Percentiles rank a stretch among this genome's conserved stretches.
These are phyloP conservation scores for Scartelaos histophorus DNA, from an alignment of 2,113 vertebrate species.

Conservation along the genomic window DNA sequence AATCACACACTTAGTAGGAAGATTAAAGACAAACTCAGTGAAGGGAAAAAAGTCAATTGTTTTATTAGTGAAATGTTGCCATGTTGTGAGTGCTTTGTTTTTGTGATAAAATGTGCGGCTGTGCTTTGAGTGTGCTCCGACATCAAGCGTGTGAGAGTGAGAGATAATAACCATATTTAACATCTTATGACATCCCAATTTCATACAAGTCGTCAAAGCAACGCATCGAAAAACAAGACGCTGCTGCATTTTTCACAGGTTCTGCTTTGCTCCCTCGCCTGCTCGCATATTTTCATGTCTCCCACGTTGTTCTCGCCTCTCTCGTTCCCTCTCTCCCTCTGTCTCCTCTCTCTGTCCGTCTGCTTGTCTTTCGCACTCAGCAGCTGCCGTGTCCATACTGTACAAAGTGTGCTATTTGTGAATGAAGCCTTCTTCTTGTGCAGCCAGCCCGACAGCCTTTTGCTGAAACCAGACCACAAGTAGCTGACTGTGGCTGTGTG, in stretches of 20 bases:
- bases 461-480: slow-evolving; percentile 61
- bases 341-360: slow-evolving; percentile 72
- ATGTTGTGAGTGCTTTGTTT: slow-evolving; percentile 33
- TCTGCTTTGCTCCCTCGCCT: slow-evolving; percentile 70
- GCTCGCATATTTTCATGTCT: slow-evolving; percentile 73
- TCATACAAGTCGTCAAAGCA: slow-evolving; percentile 74
- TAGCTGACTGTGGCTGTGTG: slow-evolving; percentile 61
- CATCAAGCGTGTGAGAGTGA: slow-evolving; percentile 30
- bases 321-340: slow-evolving; percentile 52
- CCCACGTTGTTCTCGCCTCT: slow-evolving; percentile 69
- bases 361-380: slow-evolving; percentile 76
- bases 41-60: slow-evolving; percentile 28
- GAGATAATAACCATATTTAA: slow-evolving; percentile 76
- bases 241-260: slow-evolving; percentile 77
- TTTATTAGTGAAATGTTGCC: slow-evolving; percentile 41
- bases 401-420: slow-evolving; percentile 76
- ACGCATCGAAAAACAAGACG: slow-evolving; percentile 62
- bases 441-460: slow-evolving; percentile 59
- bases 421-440: slow-evolving; percentile 70
- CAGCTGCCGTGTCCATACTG: slow-evolving; percentile 76
- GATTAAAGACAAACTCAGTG: slow-evolving; percentile 51
- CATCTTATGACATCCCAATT: slow-evolving; percentile 74
- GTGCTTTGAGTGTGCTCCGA: slow-evolving; percentile 38
- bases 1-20: slow-evolving; percentile 47
- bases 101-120: slow-evolving; percentile 29